These are phyloP conservation scores for Ectemnius lituratus DNA, from an alignment of 2,888 invertebrate genomes.

Conservation along the genomic window DNA sequence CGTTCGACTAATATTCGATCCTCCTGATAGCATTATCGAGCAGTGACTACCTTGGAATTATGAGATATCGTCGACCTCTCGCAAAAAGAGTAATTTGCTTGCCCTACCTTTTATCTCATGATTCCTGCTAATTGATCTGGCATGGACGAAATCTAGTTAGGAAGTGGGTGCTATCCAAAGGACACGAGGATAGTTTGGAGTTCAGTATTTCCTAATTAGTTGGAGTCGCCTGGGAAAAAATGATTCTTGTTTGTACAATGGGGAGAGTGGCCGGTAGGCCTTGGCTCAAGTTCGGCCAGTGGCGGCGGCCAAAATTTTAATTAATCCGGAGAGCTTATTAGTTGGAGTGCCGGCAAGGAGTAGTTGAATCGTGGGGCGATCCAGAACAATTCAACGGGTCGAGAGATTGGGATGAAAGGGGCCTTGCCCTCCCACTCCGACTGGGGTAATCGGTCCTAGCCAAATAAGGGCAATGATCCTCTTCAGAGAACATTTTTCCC, in stretches of 20 bases:
- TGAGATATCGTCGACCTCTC: neutral
- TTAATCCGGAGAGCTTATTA: conserved; percentile 69
- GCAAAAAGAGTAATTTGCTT: neutral
- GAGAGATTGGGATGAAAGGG: conserved; percentile 41
- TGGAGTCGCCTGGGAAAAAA: conserved; percentile 45
- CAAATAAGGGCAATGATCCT: conserved; percentile 7
- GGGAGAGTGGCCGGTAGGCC: conserved; percentile 21
- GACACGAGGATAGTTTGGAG: neutral
- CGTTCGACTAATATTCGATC: neutral
- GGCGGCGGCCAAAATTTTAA: conserved; percentile 64
- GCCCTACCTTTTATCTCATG: neutral
- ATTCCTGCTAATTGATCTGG: neutral
- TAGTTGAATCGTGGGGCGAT: conserved; percentile 1
- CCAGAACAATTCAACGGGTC: conserved; percentile 1
- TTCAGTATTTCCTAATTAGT: conserved; percentile 45
- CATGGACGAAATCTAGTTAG: neutral
- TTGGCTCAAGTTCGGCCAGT: conserved; percentile 44
- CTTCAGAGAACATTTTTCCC: no score
- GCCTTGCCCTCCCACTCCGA: conserved; percentile 40
- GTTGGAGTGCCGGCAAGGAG: conserved; percentile 61
- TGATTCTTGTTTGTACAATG: conserved; percentile 51
- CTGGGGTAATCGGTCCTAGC: conserved; percentile 40
- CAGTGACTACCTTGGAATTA: neutral
- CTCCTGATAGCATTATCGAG: neutral
- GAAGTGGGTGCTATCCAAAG: neutral